Evolutionary conservation across 92 coral and sea anemone genomes (phyloP), one percentile per base, ranked within the genome.

Genomic region (Montipora capitata): DNA sequence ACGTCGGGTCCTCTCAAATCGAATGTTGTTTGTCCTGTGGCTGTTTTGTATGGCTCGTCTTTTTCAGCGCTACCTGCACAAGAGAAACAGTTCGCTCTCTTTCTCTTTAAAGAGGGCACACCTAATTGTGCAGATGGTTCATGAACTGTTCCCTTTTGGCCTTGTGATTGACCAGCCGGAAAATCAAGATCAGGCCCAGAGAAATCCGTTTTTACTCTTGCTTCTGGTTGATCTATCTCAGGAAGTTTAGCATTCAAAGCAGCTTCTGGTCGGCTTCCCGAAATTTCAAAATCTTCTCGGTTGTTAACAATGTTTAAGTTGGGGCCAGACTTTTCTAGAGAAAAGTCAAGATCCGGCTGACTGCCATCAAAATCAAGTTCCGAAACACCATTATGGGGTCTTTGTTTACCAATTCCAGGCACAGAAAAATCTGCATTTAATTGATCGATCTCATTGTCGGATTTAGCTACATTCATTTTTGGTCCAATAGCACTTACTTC

Each of bases 11-110:
- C 44, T 9, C 43, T 67, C n/a, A 56, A 15, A 57, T 51, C 48
- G 40, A 68, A 79, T 1, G 38, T 43, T 10, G 73, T 72, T 16
- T 81, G 45, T 49, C 81, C 74, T 54, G 45, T 81, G 7, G 62
- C 51, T 69, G 75, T 44, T 81, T 38, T 44, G n/a, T 63, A 79
- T 38, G 76, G 78, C 18, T 73, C 85, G 17, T 81, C 86, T 35
- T 74, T 62, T 4, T 85, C 89, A 3, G 59, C 44, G 11, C 43
- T 40, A 3, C 91, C 75, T 78, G 68, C 62, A 54, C 78, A 73
- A 59, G 85, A 62, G 70, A 85, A 7, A 68, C 63, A 76, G 42
- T 44, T 85, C 2, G 35, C 83, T 15, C 82, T 45, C 42, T 65
- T 85, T 65, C 75, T 85, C 82, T 76, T 76, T 18, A 52, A 1